phyloP scores from a whole-genome alignment of 2,888 invertebrate species.

The Anodontia alba region DNA sequence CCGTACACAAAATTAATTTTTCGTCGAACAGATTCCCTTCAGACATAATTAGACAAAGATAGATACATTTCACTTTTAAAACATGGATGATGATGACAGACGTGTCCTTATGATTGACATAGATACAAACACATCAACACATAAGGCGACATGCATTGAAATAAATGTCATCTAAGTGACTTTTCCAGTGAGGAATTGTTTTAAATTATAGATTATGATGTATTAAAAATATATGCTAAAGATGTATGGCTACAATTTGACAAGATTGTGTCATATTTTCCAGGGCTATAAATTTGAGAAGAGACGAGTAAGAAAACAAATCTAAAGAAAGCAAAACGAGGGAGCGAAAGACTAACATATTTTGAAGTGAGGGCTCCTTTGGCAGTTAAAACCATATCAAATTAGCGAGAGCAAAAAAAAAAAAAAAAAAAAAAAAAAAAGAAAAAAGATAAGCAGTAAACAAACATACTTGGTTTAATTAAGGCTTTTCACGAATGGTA shows the following conservation, averaged over 20 bases:
- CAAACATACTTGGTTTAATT: no score
- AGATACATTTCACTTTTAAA: neutral
- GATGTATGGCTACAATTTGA: neutral
- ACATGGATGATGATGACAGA: neutral
- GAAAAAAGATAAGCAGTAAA: no score
- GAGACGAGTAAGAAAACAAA: no score
- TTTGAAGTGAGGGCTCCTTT: no score
- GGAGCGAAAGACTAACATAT: no score
- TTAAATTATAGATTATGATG: neutral
- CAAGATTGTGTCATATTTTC: no score
- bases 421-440: no score
- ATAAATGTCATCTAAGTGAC: neutral
- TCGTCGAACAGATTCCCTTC: neutral
- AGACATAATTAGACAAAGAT: neutral
- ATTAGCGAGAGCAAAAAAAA: no score
- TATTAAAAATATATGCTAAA: neutral
- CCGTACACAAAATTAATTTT: neutral
- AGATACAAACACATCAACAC: neutral
- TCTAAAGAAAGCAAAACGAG: no score
- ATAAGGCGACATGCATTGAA: neutral
- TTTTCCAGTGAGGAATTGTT: neutral
- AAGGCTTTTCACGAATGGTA: no score
- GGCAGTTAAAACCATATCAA: no score
- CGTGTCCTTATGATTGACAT: neutral
- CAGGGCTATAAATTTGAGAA: no score